Evolutionary conservation across 2,113 vertebrate species (phyloP).

Genomic region (Vulpes ferrilata): DNA sequence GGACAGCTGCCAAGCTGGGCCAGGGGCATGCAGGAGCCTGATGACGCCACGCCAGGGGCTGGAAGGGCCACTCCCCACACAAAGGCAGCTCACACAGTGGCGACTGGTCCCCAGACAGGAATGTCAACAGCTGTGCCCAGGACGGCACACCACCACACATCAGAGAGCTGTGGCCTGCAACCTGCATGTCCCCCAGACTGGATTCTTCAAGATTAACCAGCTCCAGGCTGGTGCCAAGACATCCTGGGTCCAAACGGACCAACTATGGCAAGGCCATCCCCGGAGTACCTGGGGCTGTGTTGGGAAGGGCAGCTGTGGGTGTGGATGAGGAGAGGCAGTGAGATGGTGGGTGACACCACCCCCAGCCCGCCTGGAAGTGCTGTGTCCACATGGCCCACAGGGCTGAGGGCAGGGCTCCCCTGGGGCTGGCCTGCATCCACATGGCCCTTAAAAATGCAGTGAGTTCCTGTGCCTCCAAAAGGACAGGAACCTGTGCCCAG

Average conservation of each 20-base stretch:
- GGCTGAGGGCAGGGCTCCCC: not conserved
- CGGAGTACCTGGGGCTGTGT: not conserved
- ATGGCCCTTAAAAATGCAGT: too few relatives aligned
- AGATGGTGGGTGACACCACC: rapidly evolving
- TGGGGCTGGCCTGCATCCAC: too few relatives aligned
- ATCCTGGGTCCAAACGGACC: not conserved
- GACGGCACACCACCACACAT: not conserved
- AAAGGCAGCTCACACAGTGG: not conserved
- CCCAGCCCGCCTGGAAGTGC: not conserved
- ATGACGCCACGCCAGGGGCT: not conserved
- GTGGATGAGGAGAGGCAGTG: not conserved
- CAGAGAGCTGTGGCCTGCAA: not conserved
- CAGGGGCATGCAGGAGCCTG: not conserved
- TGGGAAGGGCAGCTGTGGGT: not conserved
- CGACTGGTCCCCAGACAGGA: slow-evolving; percentile 52
- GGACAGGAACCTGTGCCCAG: too few relatives aligned
- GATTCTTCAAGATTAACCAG: not conserved
- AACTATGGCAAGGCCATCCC: rapidly evolving
- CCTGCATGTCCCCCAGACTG: not conserved
- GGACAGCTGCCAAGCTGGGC: not conserved
- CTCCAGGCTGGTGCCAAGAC: not conserved
- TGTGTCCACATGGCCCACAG: not conserved
- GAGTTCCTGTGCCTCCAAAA: too few relatives aligned
- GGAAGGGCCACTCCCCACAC: not conserved
- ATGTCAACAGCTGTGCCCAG: slow-evolving; percentile 47